Conservation (phyloP, 1,140 invertebrate genomes). For the Gerris buenoi region DNA sequence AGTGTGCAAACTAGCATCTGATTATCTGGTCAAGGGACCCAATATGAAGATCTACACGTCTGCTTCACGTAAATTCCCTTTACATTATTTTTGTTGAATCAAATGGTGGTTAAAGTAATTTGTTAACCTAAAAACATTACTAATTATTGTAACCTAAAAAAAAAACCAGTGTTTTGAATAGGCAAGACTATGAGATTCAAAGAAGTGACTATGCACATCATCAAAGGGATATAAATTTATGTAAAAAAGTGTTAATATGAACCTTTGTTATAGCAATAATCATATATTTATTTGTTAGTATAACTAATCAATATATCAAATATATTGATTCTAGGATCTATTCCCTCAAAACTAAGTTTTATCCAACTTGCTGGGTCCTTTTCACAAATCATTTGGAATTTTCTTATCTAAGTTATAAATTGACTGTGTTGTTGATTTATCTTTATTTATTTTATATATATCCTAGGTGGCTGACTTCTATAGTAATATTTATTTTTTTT, state of each 20-base stretch:
- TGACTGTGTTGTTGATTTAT: background rate
- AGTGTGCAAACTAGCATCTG: constrained; percentile 6
- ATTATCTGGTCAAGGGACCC: constrained; percentile 8
- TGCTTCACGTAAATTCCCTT: constrained; percentile 5
- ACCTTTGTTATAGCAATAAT: too few species aligned
- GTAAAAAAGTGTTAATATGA: background rate
- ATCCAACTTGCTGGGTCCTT: too few species aligned
- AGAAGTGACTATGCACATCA: background rate
- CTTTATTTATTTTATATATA: background rate
- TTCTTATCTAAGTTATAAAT: background rate
- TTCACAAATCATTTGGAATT: too few species aligned
- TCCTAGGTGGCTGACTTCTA: background rate
- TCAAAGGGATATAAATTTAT: background rate
- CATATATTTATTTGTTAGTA: too few species aligned
- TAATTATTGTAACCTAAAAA: background rate
- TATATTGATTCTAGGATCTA: too few species aligned
- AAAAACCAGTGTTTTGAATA: background rate
- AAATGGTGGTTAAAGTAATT: background rate
- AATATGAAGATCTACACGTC: constrained; percentile 10
- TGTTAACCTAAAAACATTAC: background rate
- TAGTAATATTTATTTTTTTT: background rate
- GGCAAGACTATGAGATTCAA: too few species aligned
- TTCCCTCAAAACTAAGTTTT: too few species aligned
- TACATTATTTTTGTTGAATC: background rate
- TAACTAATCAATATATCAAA: too few species aligned